Base-by-base conservation (phyloP, 2,113 vertebrate genomes). In the Cheilinus undulatus region DNA sequence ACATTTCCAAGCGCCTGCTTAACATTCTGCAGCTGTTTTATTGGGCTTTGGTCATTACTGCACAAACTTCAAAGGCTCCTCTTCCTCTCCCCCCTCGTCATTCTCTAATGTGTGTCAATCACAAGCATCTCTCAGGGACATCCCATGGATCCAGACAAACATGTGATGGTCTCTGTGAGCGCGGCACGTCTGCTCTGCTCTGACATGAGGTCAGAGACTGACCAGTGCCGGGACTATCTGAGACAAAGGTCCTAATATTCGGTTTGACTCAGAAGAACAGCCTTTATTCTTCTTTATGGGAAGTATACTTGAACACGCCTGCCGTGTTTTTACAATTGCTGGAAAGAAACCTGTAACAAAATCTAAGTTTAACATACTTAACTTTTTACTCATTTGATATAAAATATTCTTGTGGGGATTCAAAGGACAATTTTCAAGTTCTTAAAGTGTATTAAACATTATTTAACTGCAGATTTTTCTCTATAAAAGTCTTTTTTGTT, bases 11-110 rank as follows among this genome's bases (percentile, higher is more conserved):
- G 81, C 75, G 89, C 73, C 92, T 93, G 86, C 69, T 91, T 78
- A 94, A 92, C 95, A 95, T 95, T 92, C 89, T 93, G 88, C 78
- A 91, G 91, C 90, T 92, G 91, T 91, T 91, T 93, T 92, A 92
- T 92, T 94, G 90, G 72, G 86, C 94, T 95, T 92, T 92, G 89
- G 92, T 92, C 91, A 92, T 93, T 95, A 93, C 94, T 74, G 86
- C 91, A 86, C 70, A 12, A 86, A 93, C 94, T 93, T 93, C 94
- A 95, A 95, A 95, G 92, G 85, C 86, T 86, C 73, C 85, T 90
- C 86, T 59, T 23, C 36, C 80, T 7, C 13, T 12, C 19, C 63
- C 28, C 3, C 12, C 80, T 88, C 86, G 89, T 93, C 91, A 92
- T 89, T 45, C 89, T 93, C 87, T 91, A 93, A 93, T 91, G 91